These are phyloP conservation scores for Pelodytes ibericus DNA, from an alignment of 2,797 vertebrate species.

Conservation along the genomic window DNA sequence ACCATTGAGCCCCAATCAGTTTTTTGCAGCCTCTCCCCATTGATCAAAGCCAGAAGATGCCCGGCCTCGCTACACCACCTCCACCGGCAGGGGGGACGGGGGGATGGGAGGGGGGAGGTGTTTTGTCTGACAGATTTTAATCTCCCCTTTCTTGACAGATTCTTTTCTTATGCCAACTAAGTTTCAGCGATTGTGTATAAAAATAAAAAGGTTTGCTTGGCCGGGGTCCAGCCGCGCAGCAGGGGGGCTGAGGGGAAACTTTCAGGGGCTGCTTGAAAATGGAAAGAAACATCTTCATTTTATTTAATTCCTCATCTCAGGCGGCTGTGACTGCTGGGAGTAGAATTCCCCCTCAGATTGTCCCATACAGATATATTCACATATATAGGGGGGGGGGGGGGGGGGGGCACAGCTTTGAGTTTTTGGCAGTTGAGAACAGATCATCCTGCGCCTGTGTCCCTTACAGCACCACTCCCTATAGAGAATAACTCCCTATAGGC, in stretches of 20 bases:
- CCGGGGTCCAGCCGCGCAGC: slow-evolving; percentile 3
- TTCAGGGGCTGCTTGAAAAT: slow-evolving; percentile 78
- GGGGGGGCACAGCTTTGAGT: no score
- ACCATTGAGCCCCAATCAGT: slow-evolving; percentile 62
- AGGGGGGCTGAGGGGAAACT: slow-evolving; percentile 48
- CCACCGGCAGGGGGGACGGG: background rate
- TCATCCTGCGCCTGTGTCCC: no score
- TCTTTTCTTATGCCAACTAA: slow-evolving; percentile 54
- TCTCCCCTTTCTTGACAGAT: slow-evolving; percentile 23
- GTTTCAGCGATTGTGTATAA: slow-evolving; percentile 44
- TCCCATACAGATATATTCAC: no score
- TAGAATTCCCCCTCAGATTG: no score
- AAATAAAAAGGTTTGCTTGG: background rate
- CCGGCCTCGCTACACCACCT: background rate
- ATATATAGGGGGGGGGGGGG: no score
- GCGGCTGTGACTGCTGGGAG: no score
- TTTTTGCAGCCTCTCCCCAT: background rate
- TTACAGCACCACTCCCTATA: no score
- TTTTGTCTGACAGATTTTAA: slow-evolving; percentile 27
- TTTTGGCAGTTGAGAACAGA: no score
- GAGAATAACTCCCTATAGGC: no score
- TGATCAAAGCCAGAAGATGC: slow-evolving; percentile 20
- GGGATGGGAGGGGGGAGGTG: background rate
- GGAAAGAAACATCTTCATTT: slow-evolving; percentile 81
- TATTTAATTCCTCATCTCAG: no score